Conservation (phyloP, 1,140 invertebrate species). For the Muscidifurax raptorellus region DNA sequence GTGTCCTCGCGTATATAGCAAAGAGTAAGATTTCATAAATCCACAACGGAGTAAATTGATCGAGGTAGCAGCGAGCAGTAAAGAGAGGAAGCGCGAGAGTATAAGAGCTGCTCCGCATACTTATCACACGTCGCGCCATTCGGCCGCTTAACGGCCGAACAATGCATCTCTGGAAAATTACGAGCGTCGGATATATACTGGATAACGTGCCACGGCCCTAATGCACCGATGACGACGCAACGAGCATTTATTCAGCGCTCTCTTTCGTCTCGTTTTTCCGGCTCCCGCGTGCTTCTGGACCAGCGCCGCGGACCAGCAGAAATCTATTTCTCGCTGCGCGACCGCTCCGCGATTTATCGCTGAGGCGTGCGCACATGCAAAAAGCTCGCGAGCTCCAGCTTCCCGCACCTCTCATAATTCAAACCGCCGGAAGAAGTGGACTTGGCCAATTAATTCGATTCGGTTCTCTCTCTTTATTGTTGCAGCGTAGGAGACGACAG, state of each 20-base stretch:
- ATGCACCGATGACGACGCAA: background rate
- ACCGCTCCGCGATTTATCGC: background rate
- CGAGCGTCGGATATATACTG: background rate
- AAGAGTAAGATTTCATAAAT: slow-evolving; percentile 43
- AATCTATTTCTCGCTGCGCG: slow-evolving; percentile 1
- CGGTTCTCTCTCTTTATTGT: background rate
- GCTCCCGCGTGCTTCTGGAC: background rate
- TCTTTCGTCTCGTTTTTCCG: background rate
- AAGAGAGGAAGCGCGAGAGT: background rate
- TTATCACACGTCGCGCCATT: slow-evolving; percentile 8
- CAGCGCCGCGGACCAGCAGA: background rate
- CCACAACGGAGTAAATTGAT: slow-evolving; percentile 29
- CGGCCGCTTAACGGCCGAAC: background rate
- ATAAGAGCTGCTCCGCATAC: background rate
- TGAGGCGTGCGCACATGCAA: background rate
- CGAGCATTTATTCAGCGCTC: slow-evolving; percentile 6
- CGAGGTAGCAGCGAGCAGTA: background rate
- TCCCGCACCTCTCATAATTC: background rate
- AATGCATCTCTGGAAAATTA: slow-evolving; percentile 10
- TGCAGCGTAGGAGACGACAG: background rate
- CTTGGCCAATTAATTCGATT: slow-evolving; percentile 14
- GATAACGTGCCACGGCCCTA: background rate
- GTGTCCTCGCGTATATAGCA: background rate
- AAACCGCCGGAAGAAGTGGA: slow-evolving; percentile 1
- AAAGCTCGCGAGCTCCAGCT: background rate